Conservation (phyloP, 2,888 invertebrate genomes). For the Cerastoderma edule region DNA sequence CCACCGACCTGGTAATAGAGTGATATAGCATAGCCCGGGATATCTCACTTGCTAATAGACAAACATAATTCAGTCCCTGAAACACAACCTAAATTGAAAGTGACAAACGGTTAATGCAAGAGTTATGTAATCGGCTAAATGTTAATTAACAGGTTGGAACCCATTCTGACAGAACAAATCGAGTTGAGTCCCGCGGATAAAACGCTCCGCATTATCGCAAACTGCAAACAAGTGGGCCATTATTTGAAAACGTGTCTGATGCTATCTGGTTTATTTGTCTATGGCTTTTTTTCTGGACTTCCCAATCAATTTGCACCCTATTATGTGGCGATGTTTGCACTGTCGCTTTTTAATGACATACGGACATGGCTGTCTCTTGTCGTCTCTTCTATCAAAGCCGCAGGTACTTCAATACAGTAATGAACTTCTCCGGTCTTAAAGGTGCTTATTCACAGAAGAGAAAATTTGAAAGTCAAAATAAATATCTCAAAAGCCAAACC, state of each 20-base stretch:
- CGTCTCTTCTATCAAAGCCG: too few species aligned
- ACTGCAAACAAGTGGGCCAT: slow-evolving; percentile 23
- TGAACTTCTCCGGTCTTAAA: too few species aligned
- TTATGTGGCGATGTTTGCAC: not conserved
- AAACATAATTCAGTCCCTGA: slow-evolving; percentile 8
- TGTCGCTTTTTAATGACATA: slow-evolving; percentile 4
- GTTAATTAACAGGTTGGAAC: slow-evolving; percentile 24
- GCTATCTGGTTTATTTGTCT: slow-evolving; percentile 4
- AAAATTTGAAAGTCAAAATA: too few species aligned
- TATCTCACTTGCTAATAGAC: slow-evolving; percentile 18
- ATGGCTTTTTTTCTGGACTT: slow-evolving; percentile 3
- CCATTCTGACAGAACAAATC: slow-evolving; percentile 22
- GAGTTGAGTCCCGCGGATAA: slow-evolving; percentile 19
- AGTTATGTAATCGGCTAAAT: slow-evolving; percentile 35
- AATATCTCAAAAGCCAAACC: too few species aligned
- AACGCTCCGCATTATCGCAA: slow-evolving; percentile 24
- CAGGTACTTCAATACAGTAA: too few species aligned
- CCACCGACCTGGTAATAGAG: slow-evolving; percentile 8
- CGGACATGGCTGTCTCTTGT: too few species aligned
- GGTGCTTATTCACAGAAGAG: too few species aligned
- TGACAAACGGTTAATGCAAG: slow-evolving; percentile 35
- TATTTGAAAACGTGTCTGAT: slow-evolving; percentile 19
- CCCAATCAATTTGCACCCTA: slow-evolving; percentile 3
- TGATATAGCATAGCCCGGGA: slow-evolving; percentile 8
- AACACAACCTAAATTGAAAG: slow-evolving; percentile 14